phyloP scores from a whole-genome alignment of 2,113 vertebrate species.

The Peromyscus californicus region DNA sequence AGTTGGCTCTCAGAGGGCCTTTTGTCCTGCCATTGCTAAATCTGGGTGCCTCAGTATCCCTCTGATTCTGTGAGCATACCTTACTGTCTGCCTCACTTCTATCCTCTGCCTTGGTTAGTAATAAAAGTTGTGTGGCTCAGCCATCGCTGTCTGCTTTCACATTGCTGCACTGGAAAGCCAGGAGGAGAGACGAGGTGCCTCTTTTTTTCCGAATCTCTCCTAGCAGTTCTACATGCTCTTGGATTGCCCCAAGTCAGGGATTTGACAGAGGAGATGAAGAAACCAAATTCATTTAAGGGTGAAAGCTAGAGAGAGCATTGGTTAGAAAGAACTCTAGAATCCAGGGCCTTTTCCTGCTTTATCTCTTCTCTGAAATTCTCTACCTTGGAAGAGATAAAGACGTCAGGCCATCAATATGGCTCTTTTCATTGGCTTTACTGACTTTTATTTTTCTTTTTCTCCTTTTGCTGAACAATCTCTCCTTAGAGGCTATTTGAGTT shows the following conservation, averaged over 20 bases:
- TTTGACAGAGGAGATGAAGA: neutral
- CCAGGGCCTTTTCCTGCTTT: neutral
- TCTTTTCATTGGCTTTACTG: neutral
- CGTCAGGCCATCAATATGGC: neutral
- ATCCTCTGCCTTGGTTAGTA: neutral
- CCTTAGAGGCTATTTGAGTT: slow-evolving; percentile 15
- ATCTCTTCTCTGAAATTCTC: slow-evolving; percentile 43
- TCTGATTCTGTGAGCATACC: neutral
- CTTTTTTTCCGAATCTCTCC: neutral
- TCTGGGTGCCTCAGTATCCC: neutral
- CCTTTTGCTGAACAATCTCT: neutral
- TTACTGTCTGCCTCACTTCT: neutral
- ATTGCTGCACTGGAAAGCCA: neutral
- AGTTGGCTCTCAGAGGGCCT: neutral
- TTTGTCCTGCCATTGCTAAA: neutral
- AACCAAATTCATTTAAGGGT: neutral
- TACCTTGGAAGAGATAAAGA: neutral
- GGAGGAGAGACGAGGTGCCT: neutral
- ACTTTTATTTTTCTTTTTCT: neutral
- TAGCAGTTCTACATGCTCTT: neutral
- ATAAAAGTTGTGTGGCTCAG: neutral
- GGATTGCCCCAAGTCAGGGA: neutral
- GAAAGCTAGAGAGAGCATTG: slow-evolving; percentile 6
- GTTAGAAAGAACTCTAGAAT: neutral
- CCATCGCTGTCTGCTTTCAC: neutral